A percentile compares a stretch with the other conserved stretches of the same genome.
Evolutionary conservation across 2,888 invertebrate genomes (phyloP).

Genomic region (Arge pagana): DNA sequence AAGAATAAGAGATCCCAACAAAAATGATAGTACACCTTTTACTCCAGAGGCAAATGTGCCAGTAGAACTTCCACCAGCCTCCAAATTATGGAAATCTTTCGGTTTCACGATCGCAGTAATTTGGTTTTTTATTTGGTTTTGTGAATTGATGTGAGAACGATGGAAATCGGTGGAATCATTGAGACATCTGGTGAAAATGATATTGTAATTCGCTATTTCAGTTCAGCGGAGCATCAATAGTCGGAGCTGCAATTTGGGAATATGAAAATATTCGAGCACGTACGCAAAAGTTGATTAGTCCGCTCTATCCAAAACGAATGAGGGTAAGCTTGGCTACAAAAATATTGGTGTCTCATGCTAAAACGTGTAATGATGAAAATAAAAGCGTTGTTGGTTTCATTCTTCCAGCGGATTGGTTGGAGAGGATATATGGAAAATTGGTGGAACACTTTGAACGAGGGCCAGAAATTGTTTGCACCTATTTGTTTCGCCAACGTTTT

Average conservation of each 20-base stretch:
- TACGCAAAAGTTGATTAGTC: conserved; percentile 39
- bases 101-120: conserved; percentile 68
- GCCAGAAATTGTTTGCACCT: conserved; percentile 79
- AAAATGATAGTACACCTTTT: conserved; percentile 25
- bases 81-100: conserved; percentile 66
- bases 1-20: conserved; percentile 29
- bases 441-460: conserved; percentile 76
- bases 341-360: background rate
- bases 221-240: conserved; percentile 73
- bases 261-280: conserved; percentile 70
- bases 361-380: background rate
- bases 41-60: conserved; percentile 47
- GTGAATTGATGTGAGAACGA: conserved; percentile 1
- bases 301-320: conserved; percentile 30
- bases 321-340: conserved; percentile 13
- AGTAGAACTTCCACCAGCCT: conserved; percentile 57
- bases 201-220: conserved; percentile 47
- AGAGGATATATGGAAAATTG: conserved; percentile 58
- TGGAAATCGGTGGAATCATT: conserved; percentile 9
- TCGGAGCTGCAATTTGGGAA: conserved; percentile 83
- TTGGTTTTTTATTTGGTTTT: conserved; percentile 15
- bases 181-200: conserved; percentile 46
- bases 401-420: conserved; percentile 44
- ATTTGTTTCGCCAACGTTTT: conserved; percentile 78
- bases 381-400: background rate